Evolutionary conservation across 2,797 vertebrate genomes (phyloP).

Genomic region (Pristis pectinata): DNA sequence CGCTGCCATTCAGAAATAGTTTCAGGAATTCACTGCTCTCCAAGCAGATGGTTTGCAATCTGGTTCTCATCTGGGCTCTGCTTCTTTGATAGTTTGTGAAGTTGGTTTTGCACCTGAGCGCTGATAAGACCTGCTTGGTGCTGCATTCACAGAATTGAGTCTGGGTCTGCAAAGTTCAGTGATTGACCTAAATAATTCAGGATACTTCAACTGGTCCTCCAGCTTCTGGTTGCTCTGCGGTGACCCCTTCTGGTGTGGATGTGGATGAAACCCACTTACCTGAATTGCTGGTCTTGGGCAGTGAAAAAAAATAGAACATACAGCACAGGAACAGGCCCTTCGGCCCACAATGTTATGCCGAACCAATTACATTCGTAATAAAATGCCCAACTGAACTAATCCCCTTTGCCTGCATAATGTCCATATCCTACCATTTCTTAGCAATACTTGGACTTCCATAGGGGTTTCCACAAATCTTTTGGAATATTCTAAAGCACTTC

Average conservation of each 20-base stretch:
- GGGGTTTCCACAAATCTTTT: too few relatives aligned
- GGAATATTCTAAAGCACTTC: too few relatives aligned
- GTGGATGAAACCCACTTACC: not conserved
- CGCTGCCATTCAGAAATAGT: not conserved
- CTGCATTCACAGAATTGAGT: not conserved
- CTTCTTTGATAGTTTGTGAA: not conserved
- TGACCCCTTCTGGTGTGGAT: slow-evolving; percentile 4
- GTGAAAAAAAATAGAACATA: too few relatives aligned
- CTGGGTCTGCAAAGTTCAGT: not conserved
- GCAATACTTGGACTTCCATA: too few relatives aligned
- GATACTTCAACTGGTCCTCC: not conserved
- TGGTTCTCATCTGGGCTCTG: not conserved
- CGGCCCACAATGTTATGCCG: too few relatives aligned
- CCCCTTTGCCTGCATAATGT: too few relatives aligned
- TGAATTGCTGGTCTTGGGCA: too few relatives aligned
- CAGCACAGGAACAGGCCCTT: too few relatives aligned
- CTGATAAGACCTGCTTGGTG: not conserved
- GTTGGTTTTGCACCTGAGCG: not conserved
- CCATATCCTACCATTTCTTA: too few relatives aligned
- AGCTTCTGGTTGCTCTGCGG: not conserved
- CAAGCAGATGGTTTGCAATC: not conserved
- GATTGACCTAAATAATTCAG: not conserved
- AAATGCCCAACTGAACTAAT: too few relatives aligned
- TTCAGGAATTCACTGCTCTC: not conserved
- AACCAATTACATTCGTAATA: too few relatives aligned